Evolutionary conservation across 1,140 invertebrate genomes (phyloP).

Genomic region (Ceratitis capitata): DNA sequence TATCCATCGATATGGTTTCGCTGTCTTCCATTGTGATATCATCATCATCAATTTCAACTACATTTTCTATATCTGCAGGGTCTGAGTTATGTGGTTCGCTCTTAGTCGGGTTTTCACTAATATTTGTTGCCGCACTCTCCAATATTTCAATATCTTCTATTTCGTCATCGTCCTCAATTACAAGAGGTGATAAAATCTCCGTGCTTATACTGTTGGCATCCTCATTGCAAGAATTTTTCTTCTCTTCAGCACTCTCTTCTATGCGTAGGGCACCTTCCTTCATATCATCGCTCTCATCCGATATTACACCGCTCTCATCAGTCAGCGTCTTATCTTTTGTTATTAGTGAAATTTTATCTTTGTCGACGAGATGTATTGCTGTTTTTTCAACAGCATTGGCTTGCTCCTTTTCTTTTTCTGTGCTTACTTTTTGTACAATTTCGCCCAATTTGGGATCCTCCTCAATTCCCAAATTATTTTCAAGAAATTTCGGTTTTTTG

Average conservation of each 20-base stretch:
- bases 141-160: constrained; percentile 20
- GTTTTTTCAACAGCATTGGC: background rate
- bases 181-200: constrained; percentile 32
- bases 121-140: background rate
- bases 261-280: constrained; percentile 39
- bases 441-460: constrained; percentile 63
- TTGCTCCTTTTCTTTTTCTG: constrained; percentile 37
- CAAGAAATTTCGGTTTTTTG: constrained; percentile 63
- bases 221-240: constrained; percentile 21
- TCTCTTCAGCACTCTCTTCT: constrained; percentile 42
- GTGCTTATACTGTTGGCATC: constrained; percentile 39
- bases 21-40: constrained; percentile 42
- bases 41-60: constrained; percentile 23
- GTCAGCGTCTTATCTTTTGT: background rate
- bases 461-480: constrained; percentile 64
- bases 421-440: constrained; percentile 59
- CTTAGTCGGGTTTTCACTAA: background rate
- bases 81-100: background rate
- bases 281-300: constrained; percentile 34
- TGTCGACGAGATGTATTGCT: background rate
- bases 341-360: background rate
- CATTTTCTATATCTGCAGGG: background rate
- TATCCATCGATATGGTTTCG: constrained; percentile 47
- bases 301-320: background rate
- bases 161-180: constrained; percentile 42